Evolutionary conservation across 2,888 invertebrate species (phyloP), one percentile per base, ranked within the genome.

Genomic region (Leptinotarsa juncta): DNA sequence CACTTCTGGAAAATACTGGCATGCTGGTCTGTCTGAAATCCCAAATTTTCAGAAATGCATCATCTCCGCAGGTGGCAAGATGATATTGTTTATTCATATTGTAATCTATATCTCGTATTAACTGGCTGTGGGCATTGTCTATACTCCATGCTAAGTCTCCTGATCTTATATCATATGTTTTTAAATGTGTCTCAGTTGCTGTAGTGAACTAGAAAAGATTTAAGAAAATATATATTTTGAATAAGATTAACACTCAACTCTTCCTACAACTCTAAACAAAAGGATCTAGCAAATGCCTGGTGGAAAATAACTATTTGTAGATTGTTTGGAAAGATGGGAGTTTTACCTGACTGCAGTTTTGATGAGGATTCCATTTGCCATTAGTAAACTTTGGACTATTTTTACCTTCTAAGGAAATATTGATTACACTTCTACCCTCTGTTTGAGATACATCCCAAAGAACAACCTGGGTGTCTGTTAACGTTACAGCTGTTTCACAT

Each of bases 71-170:
- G 2, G 95, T 97, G 0, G 96, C 96, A 78, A 99, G 86, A 80
- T 96, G 95, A 85, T 98, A 98, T 84, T 97, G 98, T 87, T 96
- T 95, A 88, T 99, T 99, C n/a, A 97, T 96, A 89, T 99, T 99
- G 85, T 97, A 98, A 88, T 99, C 99, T 55, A 99, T 87, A 85
- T 97, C 97, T 71, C 98, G 90, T 77, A 96, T 94, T 55, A 96
- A 90, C 87, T 98, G 97, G 20, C 93, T 91, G 88, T 99, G 98
- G 3, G 96, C 96, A 71, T 83, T 81, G 77, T 96, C 94, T 80
- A 99, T 94, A 80, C 90, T 90, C 95, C 96, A 97, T 0, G 94
- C 93, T 0, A 92, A 89, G 82, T 94, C 93, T 81, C 93, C 94
- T 1, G 91, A 90, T 65, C 98, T 89, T 0, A 97, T 91, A 88